Evolutionary conservation across 2,113 vertebrate genomes (phyloP).

Genomic region (Brachyistius frenatus): DNA sequence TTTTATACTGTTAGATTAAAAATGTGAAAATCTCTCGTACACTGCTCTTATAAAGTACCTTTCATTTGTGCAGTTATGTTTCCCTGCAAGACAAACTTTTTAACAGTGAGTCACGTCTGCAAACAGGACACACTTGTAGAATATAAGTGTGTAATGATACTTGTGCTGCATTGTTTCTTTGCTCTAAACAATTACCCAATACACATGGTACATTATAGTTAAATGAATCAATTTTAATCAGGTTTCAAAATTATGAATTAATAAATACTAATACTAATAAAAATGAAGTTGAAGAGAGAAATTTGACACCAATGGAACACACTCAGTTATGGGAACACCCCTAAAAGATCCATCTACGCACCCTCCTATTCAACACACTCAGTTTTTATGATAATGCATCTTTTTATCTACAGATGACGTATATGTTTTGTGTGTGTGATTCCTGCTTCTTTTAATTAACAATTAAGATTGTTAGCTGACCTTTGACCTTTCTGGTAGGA

Average conservation of each 20-base stretch:
- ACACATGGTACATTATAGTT: no score
- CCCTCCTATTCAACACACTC: neutral
- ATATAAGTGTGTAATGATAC: neutral
- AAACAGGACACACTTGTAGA: neutral
- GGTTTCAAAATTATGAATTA: no score
- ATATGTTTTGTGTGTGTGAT: constrained; percentile 10
- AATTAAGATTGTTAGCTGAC: neutral
- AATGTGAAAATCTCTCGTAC: neutral
- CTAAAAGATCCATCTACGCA: neutral
- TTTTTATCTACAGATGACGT: neutral
- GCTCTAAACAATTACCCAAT: no score
- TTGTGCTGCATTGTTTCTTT: neutral
- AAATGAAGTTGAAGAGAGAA: neutral
- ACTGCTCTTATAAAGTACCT: neutral
- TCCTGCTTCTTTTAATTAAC: neutral
- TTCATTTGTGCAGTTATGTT: neutral
- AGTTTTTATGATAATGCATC: neutral
- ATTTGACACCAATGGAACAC: neutral
- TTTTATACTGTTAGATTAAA: neutral
- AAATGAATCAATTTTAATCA: no score
- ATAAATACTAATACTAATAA: neutral
- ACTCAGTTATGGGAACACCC: neutral
- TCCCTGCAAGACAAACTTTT: neutral
- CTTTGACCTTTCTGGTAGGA: constrained; percentile 18
- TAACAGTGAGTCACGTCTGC: neutral